Evolutionary conservation across 1,140 invertebrate genomes (phyloP).

Genomic region (Bombus superbus): DNA sequence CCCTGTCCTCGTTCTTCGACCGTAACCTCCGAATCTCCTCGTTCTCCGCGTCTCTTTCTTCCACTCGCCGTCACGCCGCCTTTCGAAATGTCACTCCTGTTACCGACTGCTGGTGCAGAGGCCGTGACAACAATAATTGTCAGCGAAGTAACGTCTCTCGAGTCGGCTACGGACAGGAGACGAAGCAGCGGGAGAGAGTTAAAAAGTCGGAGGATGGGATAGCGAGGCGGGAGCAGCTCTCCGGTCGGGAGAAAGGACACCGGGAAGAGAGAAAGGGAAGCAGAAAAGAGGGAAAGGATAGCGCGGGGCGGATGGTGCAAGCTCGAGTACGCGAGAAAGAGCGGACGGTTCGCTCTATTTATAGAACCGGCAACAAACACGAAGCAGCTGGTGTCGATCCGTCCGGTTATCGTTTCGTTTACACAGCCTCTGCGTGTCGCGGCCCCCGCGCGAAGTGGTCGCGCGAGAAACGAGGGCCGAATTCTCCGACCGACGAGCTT

Average conservation of each 20-base stretch:
- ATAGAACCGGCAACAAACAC: conserved; percentile 77
- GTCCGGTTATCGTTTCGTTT: conserved; percentile 78
- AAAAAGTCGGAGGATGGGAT: conserved; percentile 26
- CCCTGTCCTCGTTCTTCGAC: conserved; percentile 45
- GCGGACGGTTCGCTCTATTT: conserved; percentile 73
- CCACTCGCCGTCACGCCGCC: conserved; percentile 75
- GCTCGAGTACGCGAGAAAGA: conserved; percentile 30
- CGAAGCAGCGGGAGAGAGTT: conserved; percentile 27
- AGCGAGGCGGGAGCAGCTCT: background rate
- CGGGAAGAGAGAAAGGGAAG: too few relatives aligned
- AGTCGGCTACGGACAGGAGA: conserved; percentile 40
- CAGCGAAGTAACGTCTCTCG: conserved; percentile 78
- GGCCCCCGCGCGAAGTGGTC: conserved; percentile 58
- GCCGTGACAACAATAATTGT: conserved; percentile 82
- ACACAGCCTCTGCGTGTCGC: conserved; percentile 59
- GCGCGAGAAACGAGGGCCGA: conserved; percentile 5
- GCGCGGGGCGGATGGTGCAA: conserved; percentile 33
- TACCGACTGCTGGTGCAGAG: conserved; percentile 73
- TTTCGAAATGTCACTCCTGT: conserved; percentile 77
- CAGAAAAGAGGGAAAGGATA: conserved; percentile 45
- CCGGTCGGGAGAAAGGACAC: background rate
- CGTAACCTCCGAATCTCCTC: conserved; percentile 57
- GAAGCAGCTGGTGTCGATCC: conserved; percentile 81
- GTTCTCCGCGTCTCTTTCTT: conserved; percentile 65
- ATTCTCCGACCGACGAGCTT: too few relatives aligned